Evolutionary conservation across 2,113 vertebrate genomes (phyloP).

Genomic region (Engraulis encrasicolus): DNA sequence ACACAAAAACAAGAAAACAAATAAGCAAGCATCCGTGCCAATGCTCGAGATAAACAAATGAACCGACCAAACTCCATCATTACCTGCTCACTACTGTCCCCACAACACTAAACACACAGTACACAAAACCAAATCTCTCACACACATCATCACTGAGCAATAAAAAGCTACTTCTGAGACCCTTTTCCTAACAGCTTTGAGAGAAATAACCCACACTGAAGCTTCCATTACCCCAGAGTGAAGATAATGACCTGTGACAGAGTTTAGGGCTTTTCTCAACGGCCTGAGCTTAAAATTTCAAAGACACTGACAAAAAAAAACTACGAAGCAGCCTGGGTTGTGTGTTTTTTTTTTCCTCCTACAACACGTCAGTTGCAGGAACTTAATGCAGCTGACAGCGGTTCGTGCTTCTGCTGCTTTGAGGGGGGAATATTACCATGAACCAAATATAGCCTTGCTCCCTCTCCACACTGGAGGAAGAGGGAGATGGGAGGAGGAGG

Average conservation of each 20-base stretch:
- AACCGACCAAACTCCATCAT: background rate
- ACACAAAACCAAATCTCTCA: background rate
- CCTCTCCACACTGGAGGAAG: background rate
- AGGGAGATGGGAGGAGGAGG: background rate
- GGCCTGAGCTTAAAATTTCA: background rate
- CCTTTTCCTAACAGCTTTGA: background rate
- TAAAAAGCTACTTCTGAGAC: background rate
- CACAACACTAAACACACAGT: background rate
- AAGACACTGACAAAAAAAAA: background rate
- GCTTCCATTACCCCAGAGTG: background rate
- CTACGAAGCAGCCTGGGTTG: background rate
- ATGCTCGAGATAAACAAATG: background rate
- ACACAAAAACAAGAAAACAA: background rate
- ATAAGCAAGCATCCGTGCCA: background rate
- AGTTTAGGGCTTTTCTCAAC: background rate
- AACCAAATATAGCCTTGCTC: conserved; percentile 13
- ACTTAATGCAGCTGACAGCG: background rate
- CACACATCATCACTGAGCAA: background rate
- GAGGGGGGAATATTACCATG: conserved; percentile 12
- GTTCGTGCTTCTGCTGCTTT: background rate
- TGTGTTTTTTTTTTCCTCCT: no score
- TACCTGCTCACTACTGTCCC: background rate
- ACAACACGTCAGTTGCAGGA: background rate
- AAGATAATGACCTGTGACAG: conserved; percentile 7
- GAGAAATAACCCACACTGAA: no score